phyloP scores from a whole-genome alignment of 2,888 invertebrate species.

The Nineta flava region DNA sequence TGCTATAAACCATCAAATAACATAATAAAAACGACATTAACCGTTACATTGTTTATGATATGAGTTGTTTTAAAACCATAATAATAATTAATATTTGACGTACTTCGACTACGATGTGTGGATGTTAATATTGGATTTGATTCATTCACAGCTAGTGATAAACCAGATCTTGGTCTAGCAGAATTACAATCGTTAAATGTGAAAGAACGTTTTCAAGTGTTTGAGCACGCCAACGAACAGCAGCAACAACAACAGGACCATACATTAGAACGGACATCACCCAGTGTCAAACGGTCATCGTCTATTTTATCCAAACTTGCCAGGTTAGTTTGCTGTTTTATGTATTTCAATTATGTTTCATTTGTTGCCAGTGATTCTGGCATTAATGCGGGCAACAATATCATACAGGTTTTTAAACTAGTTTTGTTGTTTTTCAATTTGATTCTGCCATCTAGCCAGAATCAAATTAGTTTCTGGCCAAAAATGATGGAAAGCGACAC shows the following conservation, averaged over 20 bases:
- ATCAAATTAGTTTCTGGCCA: too few species aligned
- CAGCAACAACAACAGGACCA: conserved; percentile 12
- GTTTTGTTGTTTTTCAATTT: too few species aligned
- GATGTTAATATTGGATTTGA: background rate
- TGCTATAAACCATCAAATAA: too few species aligned
- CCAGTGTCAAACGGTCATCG: conserved; percentile 47
- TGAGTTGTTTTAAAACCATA: background rate
- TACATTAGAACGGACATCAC: conserved; percentile 32
- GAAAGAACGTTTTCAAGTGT: conserved; percentile 70
- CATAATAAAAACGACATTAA: too few species aligned
- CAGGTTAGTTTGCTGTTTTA: conserved; percentile 33
- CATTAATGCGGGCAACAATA: background rate
- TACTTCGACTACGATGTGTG: too few species aligned
- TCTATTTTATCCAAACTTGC: conserved; percentile 67
- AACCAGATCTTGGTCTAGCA: conserved; percentile 69
- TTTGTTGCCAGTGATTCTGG: conserved; percentile 16
- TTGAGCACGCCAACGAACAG: conserved; percentile 44
- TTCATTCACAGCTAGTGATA: conserved; percentile 54
- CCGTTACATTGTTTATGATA: too few species aligned
- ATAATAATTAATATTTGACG: background rate
- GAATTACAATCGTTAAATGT: conserved; percentile 69
- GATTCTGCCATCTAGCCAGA: too few species aligned
- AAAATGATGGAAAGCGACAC: too few species aligned
- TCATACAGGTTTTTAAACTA: too few species aligned
- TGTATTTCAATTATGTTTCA: too few species aligned